phyloP scores from a whole-genome alignment of 2,888 invertebrate species.

The Perithous albicinctus region DNA sequence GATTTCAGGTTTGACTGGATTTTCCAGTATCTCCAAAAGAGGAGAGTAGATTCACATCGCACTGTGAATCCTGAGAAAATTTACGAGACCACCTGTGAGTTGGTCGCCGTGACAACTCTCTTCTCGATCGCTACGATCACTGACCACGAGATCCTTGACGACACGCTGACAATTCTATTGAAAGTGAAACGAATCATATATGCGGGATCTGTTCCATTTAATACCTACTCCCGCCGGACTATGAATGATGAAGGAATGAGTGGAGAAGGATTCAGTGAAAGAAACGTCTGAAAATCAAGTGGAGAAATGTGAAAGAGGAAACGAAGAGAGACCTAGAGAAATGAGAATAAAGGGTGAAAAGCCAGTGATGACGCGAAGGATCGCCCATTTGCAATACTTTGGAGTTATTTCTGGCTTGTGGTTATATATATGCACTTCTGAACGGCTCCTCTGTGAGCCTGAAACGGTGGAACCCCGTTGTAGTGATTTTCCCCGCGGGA shows the following conservation, averaged over 20 bases:
- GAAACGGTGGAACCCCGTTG: conserved; percentile 24
- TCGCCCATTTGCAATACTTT: conserved; percentile 44
- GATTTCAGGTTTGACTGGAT: conserved; percentile 1
- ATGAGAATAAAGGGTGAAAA: conserved; percentile 40
- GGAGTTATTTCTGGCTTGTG: conserved; percentile 32
- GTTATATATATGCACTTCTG: too few species aligned
- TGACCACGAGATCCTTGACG: conserved; percentile 35
- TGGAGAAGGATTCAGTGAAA: conserved; percentile 11
- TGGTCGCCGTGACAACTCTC: background rate
- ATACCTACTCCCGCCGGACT: conserved; percentile 24
- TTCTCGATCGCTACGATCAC: conserved; percentile 18
- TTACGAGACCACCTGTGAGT: conserved; percentile 37
- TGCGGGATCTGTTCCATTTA: conserved; percentile 28
- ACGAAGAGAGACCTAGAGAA: background rate
- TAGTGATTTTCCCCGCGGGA: conserved; percentile 57
- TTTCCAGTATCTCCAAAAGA: background rate
- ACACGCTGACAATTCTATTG: conserved; percentile 62
- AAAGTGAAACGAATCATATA: conserved; percentile 66
- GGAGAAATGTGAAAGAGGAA: background rate
- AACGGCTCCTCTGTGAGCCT: too few species aligned
- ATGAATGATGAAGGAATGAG: conserved; percentile 53
- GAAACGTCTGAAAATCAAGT: background rate
- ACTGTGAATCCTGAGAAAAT: conserved; percentile 33
- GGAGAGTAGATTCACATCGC: background rate
- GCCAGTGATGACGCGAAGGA: conserved; percentile 40